Evolutionary conservation across 2,113 vertebrate genomes (phyloP).

Genomic region (Cyphomyrus discorhynchus): DNA sequence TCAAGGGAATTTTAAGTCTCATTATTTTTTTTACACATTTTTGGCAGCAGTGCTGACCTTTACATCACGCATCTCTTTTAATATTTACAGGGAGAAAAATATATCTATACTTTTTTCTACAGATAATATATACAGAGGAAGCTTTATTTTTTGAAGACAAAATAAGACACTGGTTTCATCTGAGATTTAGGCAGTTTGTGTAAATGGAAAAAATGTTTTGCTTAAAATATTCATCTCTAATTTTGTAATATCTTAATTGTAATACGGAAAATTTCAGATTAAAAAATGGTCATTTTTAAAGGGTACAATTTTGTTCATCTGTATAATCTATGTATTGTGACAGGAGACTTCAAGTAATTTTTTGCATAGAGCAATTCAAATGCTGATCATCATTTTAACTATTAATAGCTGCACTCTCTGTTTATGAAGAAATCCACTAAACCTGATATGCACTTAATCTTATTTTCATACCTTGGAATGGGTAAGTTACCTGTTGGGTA

Average conservation of each 20-base stretch:
- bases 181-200: conserved; percentile 17
- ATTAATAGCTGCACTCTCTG: neutral
- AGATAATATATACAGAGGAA: conserved; percentile 23
- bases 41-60: conserved; percentile 17
- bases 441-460: neutral
- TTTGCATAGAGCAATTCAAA: neutral
- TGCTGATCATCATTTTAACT: neutral
- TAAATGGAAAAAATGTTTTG: conserved; percentile 23
- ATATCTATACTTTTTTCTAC: conserved; percentile 11
- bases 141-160: conserved; percentile 14
- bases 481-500: neutral
- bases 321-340: neutral
- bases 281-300: neutral
- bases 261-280: neutral
- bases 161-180: conserved; percentile 15
- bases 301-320: neutral
- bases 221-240: conserved; percentile 21
- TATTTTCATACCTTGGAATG: neutral
- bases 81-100: neutral
- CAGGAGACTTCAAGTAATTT: neutral
- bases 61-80: neutral
- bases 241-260: conserved; percentile 22
- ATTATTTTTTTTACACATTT: neutral
- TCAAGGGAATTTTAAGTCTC: neutral
- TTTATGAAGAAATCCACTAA: neutral